Evolutionary conservation across 2,888 invertebrate genomes (phyloP), one percentile per base, ranked within the genome.

Genomic region (Sylvicola fuscatus): DNA sequence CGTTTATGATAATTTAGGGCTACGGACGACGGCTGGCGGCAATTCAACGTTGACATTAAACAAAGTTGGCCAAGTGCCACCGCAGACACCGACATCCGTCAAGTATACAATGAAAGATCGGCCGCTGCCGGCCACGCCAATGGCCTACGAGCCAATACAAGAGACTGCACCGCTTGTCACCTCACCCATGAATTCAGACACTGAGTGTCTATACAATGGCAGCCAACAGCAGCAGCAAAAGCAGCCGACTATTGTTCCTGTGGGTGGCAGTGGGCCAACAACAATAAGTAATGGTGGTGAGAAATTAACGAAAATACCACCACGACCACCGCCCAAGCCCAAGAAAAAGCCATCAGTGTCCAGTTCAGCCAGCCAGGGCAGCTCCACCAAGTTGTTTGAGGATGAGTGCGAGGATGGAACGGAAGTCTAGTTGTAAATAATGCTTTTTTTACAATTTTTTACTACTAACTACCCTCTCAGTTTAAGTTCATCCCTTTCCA

Each of bases 371-470:
- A 29, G 34, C 16, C 31, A 28, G 13, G 53, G 53, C 29, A 72
- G 57, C 40, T 72, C 66, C 46, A 80, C 80, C 45, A 81, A 82
- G 40, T 58, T 83, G 42, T 83, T 82, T 50, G 83, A 84, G 53
- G 84, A 84, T 53, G 84, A 84, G 58, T 81, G 82, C 17, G 84
- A 84, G 52, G 83, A 84, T 46, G 84, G 84, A 44, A 84, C 84
- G 47, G 84, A 84, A 65, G 84, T 84, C 65, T 81, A 58, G 50
- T 73, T 21, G 21, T 21, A 21, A 21, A 21, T 21, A 8, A 21
- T 21, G 21, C 8, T 4, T 21, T 21, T 21, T 21, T 21, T 21
- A 6, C 4, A 4, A 21, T 21, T 8, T 21, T 21, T 21, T 8
- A 21, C 21, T 8, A n/a, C 21, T 6, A 21, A 6, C 8, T 21